Evolutionary conservation across 2,797 vertebrate genomes (phyloP).

Genomic region (Hippoglossus hippoglossus): DNA sequence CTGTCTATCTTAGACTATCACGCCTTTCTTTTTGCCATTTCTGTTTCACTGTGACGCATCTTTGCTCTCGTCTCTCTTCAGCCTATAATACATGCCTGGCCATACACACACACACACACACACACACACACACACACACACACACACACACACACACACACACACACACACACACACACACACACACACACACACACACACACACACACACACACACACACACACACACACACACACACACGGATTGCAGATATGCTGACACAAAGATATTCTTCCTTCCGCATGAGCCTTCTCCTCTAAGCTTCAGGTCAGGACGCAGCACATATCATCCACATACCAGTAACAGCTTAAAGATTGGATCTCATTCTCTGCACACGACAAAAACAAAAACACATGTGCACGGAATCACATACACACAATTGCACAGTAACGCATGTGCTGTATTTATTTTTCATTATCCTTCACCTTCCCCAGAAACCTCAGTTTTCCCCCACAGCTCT

Average conservation of each 20-base stretch:
- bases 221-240: slow-evolving; percentile 30
- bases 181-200: slow-evolving; percentile 34
- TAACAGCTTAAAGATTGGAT: slow-evolving; percentile 43
- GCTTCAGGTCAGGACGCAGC: slow-evolving; percentile 59
- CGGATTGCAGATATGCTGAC: slow-evolving; percentile 73
- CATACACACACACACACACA: slow-evolving; percentile 27
- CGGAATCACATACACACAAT: slow-evolving; percentile 21
- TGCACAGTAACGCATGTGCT: slow-evolving; percentile 2
- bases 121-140: slow-evolving; percentile 27
- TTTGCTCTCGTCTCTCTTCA: slow-evolving; percentile 49
- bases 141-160: slow-evolving; percentile 31
- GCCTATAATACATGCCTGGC: slow-evolving; percentile 56
- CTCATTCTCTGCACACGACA: slow-evolving; percentile 25
- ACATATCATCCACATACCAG: slow-evolving; percentile 45
- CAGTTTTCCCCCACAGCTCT: slow-evolving; percentile 30
- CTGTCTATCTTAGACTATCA: slow-evolving; percentile 37
- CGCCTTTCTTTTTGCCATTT: slow-evolving; percentile 50
- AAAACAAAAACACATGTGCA: slow-evolving; percentile 26
- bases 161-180: slow-evolving; percentile 27
- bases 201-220: slow-evolving; percentile 25
- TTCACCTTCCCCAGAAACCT: slow-evolving; percentile 39
- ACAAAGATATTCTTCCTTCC: slow-evolving; percentile 69
- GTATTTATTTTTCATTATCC: slow-evolving; percentile 43
- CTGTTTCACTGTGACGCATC: slow-evolving; percentile 51
- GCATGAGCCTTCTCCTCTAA: slow-evolving; percentile 66